phyloP scores from a whole-genome alignment of 2,797 vertebrate species.

The Enteromius mattozi region DNA sequence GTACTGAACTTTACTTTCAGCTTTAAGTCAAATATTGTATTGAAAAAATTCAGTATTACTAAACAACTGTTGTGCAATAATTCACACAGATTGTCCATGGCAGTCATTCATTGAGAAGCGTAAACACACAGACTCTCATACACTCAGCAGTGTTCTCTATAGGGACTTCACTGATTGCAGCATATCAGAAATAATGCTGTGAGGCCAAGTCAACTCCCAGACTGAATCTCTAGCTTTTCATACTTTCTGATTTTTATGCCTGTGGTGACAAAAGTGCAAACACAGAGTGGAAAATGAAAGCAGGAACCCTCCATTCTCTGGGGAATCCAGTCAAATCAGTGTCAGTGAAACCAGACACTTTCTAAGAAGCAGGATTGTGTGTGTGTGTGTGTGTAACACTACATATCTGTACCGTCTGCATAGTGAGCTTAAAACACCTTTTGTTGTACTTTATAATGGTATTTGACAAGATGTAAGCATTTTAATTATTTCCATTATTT shows the following conservation, averaged over 20 bases:
- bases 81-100: not conserved
- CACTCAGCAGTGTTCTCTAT: constrained; percentile 70
- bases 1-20: not conserved
- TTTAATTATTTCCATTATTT: constrained; percentile 53
- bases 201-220: constrained; percentile 71
- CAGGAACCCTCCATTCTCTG: constrained; percentile 74
- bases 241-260: constrained; percentile 75
- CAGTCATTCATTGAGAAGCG: constrained; percentile 39
- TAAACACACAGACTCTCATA: constrained; percentile 66
- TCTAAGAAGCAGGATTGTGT: constrained; percentile 57
- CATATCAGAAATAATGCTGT: constrained; percentile 80
- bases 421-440: constrained; percentile 34
- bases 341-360: constrained; percentile 73
- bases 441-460: constrained; percentile 43
- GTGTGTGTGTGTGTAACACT: constrained; percentile 65
- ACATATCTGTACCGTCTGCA: constrained; percentile 67
- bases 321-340: constrained; percentile 80
- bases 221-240: constrained; percentile 75
- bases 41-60: not conserved
- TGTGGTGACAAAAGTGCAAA: constrained; percentile 80
- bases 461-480: constrained; percentile 52
- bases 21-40: not conserved
- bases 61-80: not conserved
- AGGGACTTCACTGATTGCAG: constrained; percentile 80
- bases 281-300: constrained; percentile 77